Base-by-base conservation (phyloP, 2,113 vertebrate species). In the Tenrec ecaudatus region DNA sequence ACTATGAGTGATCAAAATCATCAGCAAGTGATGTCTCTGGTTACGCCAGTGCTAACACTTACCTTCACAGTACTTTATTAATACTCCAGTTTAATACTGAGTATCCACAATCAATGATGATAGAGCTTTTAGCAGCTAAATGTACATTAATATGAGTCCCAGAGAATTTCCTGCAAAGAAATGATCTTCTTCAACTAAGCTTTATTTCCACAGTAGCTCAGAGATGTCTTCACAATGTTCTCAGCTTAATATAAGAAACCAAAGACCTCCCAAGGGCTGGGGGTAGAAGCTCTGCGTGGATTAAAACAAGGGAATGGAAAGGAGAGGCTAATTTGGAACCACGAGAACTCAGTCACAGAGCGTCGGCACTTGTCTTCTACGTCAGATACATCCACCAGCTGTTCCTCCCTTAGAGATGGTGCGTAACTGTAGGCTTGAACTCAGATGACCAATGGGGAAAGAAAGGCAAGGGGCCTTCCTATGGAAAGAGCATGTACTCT, bases 161-260 rank as follows among this genome's bases (percentile, higher is more conserved):
- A 90, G n/a, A 93, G 57, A 95, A 88, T 36, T 36, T 81, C 88
- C 15, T 38, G 33, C 27, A 69, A 77, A 82, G 91, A 53, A 53
- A 53, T 53, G 9, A 53, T 86, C 53, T 78, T 92, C 36, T 94
- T 95, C 64, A 88, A 40, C 33, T 87, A 82, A 71, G 43, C n/a
- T 83, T 71, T 82, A 88, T 71, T 91, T 93, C 38, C 47, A 93
- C 29, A 77, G 23, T 8, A 60, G 62, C 68, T 31, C 33, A 93
- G 29, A 88, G 33, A 83, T 17, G 64, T 62, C 69, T 93, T 93
- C 66, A 78, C 8, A 60, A 29, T 60, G 19, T 19, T 40, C 69
- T 29, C 36, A 38, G 47, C 64, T 79, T 66, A 85, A 57, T 64
- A 23, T 77, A 89, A n/a, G 16, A 29, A 83, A 82, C 60, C 25